Base-by-base conservation (phyloP, 1,140 invertebrate species). In the Coelopa frigida region DNA sequence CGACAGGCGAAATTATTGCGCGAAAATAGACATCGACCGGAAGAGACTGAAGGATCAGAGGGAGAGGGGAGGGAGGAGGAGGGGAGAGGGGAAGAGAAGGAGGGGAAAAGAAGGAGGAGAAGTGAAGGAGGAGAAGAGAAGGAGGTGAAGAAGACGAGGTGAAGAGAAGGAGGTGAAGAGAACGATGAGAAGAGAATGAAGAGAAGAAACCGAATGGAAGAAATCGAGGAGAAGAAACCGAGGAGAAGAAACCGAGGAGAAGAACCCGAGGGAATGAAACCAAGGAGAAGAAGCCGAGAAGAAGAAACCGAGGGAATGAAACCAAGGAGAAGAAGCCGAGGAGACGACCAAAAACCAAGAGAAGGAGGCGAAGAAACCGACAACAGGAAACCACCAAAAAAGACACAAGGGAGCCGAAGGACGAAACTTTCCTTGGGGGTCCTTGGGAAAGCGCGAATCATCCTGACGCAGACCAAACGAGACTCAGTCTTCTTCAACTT, bases 281-380 rank as follows among this genome's bases (percentile, higher is more conserved):
- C 11, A 26, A n/a, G 4, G 15, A 43, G 26, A 20, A 10, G 4
- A 32, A 43, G 31, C n/a, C 31, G 27, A 11, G 4, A 5, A 27
- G 20, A 42, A 17, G 24, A 42, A 32, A 11, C 17, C 27, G 27
- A 32, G 41, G 41, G 21, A 14, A 18, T 18, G 4, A 29, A 15
- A 27, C 11, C 11, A 26, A n/a, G 4, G 15, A 43, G 26, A 20
- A 10, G 4, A 32, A 43, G 31, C n/a, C 31, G 27, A 11, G 4
- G 5, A 27, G 20, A n/a, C n/a, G n/a, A n/a, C n/a, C n/a, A n/a
- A n/a, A n/a, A n/a, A n/a, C n/a, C n/a, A n/a, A n/a, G n/a, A n/a
- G n/a, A n/a, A n/a, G n/a, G n/a, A n/a, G n/a, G n/a, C n/a, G n/a
- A 42, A 17, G 24, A 42, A 32, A 11, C 17, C 27, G 27, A 32